Percentiles rank a stretch among this genome's conserved stretches.
These are phyloP conservation scores for Paratilapia polleni DNA, from an alignment of 2,113 vertebrate species.

Conservation along the genomic window DNA sequence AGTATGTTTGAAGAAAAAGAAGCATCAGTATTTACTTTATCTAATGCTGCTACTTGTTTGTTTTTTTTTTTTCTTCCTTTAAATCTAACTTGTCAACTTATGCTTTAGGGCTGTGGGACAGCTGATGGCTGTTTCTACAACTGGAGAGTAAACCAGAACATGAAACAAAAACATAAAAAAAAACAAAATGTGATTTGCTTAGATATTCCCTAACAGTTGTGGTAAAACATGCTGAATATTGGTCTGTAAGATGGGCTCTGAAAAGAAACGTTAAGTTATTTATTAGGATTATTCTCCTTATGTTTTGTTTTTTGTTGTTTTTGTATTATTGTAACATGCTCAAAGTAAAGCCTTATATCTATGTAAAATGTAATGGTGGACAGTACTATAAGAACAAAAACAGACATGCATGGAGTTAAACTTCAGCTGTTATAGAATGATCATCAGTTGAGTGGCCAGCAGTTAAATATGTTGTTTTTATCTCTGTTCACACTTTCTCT, in stretches of 20 bases:
- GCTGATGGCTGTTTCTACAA: neutral
- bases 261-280: too few relatives aligned
- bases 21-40: neutral
- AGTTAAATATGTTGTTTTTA: neutral
- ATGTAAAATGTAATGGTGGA: neutral
- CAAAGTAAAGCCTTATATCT: too few relatives aligned
- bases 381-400: neutral
- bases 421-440: neutral
- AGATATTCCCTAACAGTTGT: neutral
- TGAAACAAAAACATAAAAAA: neutral
- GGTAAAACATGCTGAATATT: neutral
- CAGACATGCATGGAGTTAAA: neutral
- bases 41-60: neutral
- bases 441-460: neutral
- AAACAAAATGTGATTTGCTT: too few relatives aligned
- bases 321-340: too few relatives aligned
- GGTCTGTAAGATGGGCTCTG: neutral
- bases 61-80: too few relatives aligned
- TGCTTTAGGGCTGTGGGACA: neutral
- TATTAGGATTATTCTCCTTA: too few relatives aligned
- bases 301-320: too few relatives aligned
- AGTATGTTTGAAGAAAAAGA: neutral
- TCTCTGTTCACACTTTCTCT: neutral
- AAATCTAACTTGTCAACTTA: fast-evolving
- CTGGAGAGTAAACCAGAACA: neutral